phyloP scores from a whole-genome alignment of 1,140 invertebrate species.

The Ostrea denselamellosa region DNA sequence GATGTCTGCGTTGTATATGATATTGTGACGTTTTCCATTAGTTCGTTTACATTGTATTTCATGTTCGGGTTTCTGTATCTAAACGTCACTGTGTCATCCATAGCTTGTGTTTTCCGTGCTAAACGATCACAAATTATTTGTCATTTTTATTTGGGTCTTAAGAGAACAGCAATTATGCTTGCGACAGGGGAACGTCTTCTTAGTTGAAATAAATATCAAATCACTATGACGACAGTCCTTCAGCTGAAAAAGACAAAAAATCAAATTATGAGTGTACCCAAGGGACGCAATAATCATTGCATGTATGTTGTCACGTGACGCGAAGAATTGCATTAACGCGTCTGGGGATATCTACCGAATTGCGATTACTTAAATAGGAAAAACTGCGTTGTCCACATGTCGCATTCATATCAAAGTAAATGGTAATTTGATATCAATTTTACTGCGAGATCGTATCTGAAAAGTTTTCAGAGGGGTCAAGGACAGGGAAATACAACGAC shows the following conservation, averaged over 20 bases:
- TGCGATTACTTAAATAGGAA: no score
- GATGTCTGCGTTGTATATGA: neutral
- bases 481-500: no score
- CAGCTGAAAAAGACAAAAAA: neutral
- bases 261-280: neutral
- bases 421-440: no score
- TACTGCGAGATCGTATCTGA: no score
- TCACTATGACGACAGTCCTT: neutral
- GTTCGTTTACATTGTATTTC: neutral
- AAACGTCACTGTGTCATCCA: neutral
- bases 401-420: no score
- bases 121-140: neutral
- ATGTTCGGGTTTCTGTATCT: neutral
- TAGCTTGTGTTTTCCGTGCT: neutral
- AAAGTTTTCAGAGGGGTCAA: no score
- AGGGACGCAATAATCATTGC: no score
- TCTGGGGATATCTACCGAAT: no score
- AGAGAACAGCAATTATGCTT: neutral
- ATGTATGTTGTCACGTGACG: no score
- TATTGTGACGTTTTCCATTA: neutral
- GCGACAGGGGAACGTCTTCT: neutral
- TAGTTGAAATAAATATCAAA: neutral
- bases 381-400: no score
- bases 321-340: no score
- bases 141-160: neutral